Evolutionary conservation across 2,113 vertebrate genomes (phyloP).

Genomic region (Nesoenas mayeri): DNA sequence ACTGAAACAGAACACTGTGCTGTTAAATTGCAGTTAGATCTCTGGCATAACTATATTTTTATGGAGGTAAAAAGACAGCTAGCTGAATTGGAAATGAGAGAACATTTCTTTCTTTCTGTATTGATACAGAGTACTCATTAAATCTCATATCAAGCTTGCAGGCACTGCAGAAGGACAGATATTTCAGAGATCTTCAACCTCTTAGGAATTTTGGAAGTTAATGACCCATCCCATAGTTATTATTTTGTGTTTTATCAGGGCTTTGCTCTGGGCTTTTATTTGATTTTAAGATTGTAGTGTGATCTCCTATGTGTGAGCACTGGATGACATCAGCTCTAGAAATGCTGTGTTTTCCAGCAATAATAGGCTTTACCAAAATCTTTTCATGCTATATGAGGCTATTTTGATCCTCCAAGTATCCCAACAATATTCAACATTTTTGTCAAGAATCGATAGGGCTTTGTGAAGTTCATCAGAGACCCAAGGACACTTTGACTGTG

Average conservation of each 20-base stretch:
- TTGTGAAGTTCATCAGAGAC: background rate
- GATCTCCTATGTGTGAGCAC: background rate
- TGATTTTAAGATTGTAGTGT: conserved; percentile 27
- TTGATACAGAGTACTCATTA: conserved; percentile 39
- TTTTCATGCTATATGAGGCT: background rate
- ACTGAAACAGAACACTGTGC: background rate
- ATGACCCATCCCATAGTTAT: conserved; percentile 47
- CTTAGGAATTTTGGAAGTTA: conserved; percentile 37
- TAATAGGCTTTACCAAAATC: background rate
- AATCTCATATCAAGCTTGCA: conserved; percentile 3
- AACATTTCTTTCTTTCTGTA: background rate
- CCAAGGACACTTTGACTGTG: background rate
- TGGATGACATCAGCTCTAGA: background rate
- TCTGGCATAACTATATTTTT: background rate
- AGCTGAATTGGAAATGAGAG: background rate
- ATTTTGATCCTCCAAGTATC: background rate
- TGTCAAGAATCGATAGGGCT: background rate
- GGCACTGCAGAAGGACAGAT: conserved; percentile 21
- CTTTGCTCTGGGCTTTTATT: conserved; percentile 35
- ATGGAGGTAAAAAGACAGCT: background rate
- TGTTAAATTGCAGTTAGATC: background rate
- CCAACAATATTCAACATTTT: background rate
- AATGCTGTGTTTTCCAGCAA: background rate
- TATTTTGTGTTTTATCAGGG: conserved; percentile 19
- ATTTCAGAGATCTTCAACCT: conserved; percentile 18